These are phyloP conservation scores for Lepidurus apus DNA, from an alignment of 1,140 invertebrate species.

Conservation along the genomic window DNA sequence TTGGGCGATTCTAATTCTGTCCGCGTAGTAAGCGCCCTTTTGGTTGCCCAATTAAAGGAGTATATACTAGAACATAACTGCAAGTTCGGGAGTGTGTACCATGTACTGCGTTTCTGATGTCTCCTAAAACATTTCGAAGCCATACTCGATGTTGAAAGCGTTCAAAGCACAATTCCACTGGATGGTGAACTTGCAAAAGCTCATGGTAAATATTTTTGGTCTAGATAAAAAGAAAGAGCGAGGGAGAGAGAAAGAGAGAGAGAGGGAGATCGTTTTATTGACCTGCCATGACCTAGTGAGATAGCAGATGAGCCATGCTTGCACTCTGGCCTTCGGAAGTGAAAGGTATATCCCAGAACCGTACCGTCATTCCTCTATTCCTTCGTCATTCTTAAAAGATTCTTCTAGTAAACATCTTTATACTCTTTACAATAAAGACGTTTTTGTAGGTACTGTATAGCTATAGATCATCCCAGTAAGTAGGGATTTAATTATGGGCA, in stretches of 20 bases:
- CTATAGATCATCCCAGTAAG: too few species aligned
- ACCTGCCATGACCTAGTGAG: background rate
- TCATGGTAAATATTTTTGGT: background rate
- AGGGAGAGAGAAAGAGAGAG: background rate
- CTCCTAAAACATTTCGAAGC: too few species aligned
- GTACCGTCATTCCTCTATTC: background rate
- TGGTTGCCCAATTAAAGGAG: too few species aligned
- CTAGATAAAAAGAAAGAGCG: background rate
- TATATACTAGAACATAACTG: too few species aligned
- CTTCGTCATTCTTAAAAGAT: background rate
- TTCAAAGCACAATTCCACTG: background rate
- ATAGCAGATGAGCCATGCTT: background rate
- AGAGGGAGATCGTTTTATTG: background rate
- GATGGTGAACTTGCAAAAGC: background rate
- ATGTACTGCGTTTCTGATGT: too few species aligned
- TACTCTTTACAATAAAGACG: background rate
- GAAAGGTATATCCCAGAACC: background rate
- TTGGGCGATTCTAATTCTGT: background rate
- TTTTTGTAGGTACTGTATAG: background rate
- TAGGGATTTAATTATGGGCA: too few species aligned
- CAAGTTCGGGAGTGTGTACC: too few species aligned
- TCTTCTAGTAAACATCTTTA: background rate
- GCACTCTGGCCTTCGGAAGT: slow-evolving; percentile 2
- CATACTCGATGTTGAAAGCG: too few species aligned
- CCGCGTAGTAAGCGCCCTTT: background rate